Conservation (phyloP, 2,797 vertebrate species). For the Diplodus puntazzo region DNA sequence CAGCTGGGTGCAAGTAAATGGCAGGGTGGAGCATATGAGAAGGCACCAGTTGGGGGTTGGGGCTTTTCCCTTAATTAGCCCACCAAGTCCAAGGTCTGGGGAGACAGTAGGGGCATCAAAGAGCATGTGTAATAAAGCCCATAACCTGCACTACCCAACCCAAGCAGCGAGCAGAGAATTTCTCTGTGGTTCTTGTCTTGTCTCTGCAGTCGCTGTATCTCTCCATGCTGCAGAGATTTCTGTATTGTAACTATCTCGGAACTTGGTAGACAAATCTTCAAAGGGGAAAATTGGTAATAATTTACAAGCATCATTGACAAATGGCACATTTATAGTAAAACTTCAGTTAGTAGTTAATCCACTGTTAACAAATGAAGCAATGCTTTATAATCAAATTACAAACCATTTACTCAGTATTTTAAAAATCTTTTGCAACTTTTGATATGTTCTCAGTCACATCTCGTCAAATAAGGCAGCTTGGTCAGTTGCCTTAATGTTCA, state of each 20-base stretch:
- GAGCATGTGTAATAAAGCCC: conserved; percentile 59
- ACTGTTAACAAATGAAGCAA: too few species aligned
- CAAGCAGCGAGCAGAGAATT: conserved; percentile 15
- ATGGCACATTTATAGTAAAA: too few species aligned
- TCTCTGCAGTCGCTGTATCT: conserved; percentile 9
- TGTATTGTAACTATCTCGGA: neutral
- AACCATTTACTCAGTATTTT: too few species aligned
- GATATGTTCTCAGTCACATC: too few species aligned
- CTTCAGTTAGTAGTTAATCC: too few species aligned
- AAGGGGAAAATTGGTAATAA: neutral
- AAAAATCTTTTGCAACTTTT: too few species aligned
- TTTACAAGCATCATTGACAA: too few species aligned
- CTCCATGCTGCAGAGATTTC: conserved; percentile 16
- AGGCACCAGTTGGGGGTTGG: conserved; percentile 29
- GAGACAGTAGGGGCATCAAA: conserved; percentile 61
- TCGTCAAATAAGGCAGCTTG: too few species aligned
- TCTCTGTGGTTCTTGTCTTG: conserved; percentile 37
- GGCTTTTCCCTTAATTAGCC: conserved; percentile 68
- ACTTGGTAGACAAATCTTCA: neutral
- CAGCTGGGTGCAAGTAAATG: conserved; percentile 62
- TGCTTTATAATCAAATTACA: too few species aligned
- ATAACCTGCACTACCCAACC: conserved; percentile 24
- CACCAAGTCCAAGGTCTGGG: conserved; percentile 36
- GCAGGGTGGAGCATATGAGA: conserved; percentile 47
- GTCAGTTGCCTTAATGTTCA: too few species aligned